Evolutionary conservation across 2,113 vertebrate species (phyloP), one percentile per base, ranked within the genome.

Genomic region (Myotis lucifugus): DNA sequence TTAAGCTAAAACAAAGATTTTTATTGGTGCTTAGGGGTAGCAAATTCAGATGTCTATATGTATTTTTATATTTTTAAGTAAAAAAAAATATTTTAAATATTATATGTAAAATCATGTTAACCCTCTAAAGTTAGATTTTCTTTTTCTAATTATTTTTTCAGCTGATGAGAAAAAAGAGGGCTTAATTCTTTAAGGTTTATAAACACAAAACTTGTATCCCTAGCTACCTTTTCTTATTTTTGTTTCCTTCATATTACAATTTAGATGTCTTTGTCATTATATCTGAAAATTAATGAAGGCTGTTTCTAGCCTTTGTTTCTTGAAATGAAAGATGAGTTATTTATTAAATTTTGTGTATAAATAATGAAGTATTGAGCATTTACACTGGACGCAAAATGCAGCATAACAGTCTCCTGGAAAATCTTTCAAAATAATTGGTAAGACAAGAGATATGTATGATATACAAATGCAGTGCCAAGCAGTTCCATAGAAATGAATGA

Each of bases 61-160:
- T 59, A 34, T 93, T 34, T 40, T 52, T 79, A 29, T 70, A 54
- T 83, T 56, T 93, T 93, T 83, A 89, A 94, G 37, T 76, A 67
- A 67, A 93, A n/a, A 23, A n/a, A 54, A 50, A 23, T 50, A 2
- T 74, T 46, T 74, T 46, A 74, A 50, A 83, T 82, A 42, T 21
- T 56, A 21, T 25, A 23, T 59, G 29, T 82, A 54, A 82, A 82
- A 59, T 72, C 52, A 64, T 94, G 27, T 85, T 79, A 52, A 50
- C 42, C 25, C 19, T 34, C 52, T 9, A 48, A 32, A 23, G 59
- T 61, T 52, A 56, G 4, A 88, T 67, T 84, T 76, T 50, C 19
- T 40, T 76, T 87, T 74, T 64, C 54, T 76, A 37, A n/a, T 32
- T n/a, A 61, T 48, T 54, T 83, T 94, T 83, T 84, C n/a, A 0